A percentile compares a stretch with the other conserved stretches of the same genome.
phyloP scores from a whole-genome alignment of 2,888 invertebrate species.

The Eristalis tenax region DNA sequence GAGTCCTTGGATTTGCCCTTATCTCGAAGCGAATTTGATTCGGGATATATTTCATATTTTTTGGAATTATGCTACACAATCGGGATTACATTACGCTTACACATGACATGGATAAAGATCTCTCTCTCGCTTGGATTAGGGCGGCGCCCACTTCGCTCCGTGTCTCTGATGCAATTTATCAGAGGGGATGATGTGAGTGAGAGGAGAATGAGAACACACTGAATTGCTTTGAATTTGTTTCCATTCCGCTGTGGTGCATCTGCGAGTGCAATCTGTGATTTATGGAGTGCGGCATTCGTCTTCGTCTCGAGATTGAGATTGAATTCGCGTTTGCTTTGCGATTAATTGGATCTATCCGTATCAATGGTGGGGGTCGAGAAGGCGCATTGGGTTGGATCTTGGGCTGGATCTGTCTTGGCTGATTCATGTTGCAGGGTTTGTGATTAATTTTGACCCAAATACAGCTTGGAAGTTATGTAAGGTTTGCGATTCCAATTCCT shows the following conservation, averaged over 20 bases:
- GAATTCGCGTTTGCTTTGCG: slow-evolving; percentile 28
- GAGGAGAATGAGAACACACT: background rate
- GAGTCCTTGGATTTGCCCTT: background rate
- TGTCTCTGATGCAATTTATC: slow-evolving; percentile 59
- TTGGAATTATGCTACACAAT: slow-evolving; percentile 61
- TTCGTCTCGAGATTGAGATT: slow-evolving; percentile 19
- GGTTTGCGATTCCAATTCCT: background rate
- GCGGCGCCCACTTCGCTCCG: background rate
- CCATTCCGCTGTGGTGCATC: slow-evolving; percentile 18
- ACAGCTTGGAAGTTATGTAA: background rate
- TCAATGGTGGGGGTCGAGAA: background rate
- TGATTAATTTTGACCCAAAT: background rate
- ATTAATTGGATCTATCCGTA: slow-evolving; percentile 38
- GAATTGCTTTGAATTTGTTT: slow-evolving; percentile 37
- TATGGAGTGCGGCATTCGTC: slow-evolving; percentile 6
- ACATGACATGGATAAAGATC: slow-evolving; percentile 67
- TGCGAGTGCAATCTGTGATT: slow-evolving; percentile 40
- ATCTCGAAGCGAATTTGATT: slow-evolving; percentile 47
- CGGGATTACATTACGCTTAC: slow-evolving; percentile 69
- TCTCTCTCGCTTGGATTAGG: slow-evolving; percentile 2
- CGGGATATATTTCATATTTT: slow-evolving; percentile 40
- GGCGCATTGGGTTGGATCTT: background rate
- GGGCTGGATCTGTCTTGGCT: no score
- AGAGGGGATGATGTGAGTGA: slow-evolving; percentile 23
- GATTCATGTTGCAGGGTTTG: background rate